Evolutionary conservation across 2,888 invertebrate species (phyloP).

Genomic region (Heliothis peltigera): DNA sequence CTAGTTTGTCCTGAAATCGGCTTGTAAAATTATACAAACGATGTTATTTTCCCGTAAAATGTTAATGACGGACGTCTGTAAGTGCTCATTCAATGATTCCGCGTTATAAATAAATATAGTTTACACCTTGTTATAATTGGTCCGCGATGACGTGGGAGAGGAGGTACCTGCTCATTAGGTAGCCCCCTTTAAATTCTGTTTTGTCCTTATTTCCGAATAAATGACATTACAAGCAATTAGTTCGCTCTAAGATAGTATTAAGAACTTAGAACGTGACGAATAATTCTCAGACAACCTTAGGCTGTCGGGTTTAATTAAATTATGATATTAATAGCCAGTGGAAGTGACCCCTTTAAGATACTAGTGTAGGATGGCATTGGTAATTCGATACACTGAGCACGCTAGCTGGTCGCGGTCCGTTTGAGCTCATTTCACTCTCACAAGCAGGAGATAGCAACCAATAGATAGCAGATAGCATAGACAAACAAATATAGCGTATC

Average conservation of each 20-base stretch:
- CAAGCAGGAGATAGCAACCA: constrained; percentile 24
- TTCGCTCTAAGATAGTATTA: constrained; percentile 4
- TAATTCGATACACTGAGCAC: constrained; percentile 58
- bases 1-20: constrained; percentile 40
- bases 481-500: constrained; percentile 22
- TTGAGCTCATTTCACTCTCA: constrained; percentile 45
- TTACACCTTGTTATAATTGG: constrained; percentile 39
- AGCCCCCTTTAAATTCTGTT: constrained; percentile 5
- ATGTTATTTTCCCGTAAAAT: constrained; percentile 49
- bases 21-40: constrained; percentile 41
- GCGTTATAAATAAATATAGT: constrained; percentile 49
- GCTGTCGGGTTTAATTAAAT: constrained; percentile 35
- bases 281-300: constrained; percentile 16
- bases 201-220: constrained; percentile 16
- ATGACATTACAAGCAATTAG: not conserved
- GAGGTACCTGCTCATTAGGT: constrained; percentile 15
- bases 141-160: constrained; percentile 35
- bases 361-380: constrained; percentile 50
- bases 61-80: constrained; percentile 37
- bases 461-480: not conserved
- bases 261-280: constrained; percentile 30
- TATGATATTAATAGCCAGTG: constrained; percentile 43
- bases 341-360: constrained; percentile 41
- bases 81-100: constrained; percentile 48
- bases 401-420: constrained; percentile 31